phyloP scores from a whole-genome alignment of 2,888 invertebrate species.

The Cephalotes varians region DNA sequence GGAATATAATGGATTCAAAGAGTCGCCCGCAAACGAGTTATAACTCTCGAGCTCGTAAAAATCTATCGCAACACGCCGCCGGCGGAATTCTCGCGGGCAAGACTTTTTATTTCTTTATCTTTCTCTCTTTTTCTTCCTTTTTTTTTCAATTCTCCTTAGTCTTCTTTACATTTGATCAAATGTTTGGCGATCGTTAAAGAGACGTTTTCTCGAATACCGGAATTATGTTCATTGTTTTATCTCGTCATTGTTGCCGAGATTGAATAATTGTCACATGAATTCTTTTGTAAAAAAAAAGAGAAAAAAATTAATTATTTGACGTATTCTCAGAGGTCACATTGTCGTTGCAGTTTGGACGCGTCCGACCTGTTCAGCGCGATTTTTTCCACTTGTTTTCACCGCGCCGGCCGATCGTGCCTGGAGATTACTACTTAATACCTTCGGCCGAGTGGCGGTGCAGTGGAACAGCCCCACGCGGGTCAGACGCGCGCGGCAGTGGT shows the following conservation, averaged over 20 bases:
- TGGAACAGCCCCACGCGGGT: slow-evolving; percentile 69
- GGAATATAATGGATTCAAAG: slow-evolving; percentile 53
- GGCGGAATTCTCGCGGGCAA: slow-evolving; percentile 30
- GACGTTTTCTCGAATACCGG: slow-evolving; percentile 5
- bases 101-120: neutral
- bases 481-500: slow-evolving; percentile 68
- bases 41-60: slow-evolving; percentile 52
- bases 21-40: slow-evolving; percentile 52
- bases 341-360: slow-evolving; percentile 30
- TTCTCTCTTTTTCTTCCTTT: neutral
- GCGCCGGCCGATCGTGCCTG: slow-evolving; percentile 74
- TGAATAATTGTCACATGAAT: neutral
- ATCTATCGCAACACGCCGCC: slow-evolving; percentile 50
- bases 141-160: slow-evolving; percentile 9
- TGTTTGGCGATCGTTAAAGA: neutral
- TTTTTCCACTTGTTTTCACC: slow-evolving; percentile 69
- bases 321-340: neutral
- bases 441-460: slow-evolving; percentile 66
- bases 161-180: neutral
- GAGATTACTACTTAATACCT: slow-evolving; percentile 82
- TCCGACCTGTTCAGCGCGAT: slow-evolving; percentile 45
- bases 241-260: neutral
- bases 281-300: neutral
- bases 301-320: neutral
- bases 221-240: neutral